Evolutionary conservation across 2,113 vertebrate genomes (phyloP).

Genomic region (Nerophis ophidion): DNA sequence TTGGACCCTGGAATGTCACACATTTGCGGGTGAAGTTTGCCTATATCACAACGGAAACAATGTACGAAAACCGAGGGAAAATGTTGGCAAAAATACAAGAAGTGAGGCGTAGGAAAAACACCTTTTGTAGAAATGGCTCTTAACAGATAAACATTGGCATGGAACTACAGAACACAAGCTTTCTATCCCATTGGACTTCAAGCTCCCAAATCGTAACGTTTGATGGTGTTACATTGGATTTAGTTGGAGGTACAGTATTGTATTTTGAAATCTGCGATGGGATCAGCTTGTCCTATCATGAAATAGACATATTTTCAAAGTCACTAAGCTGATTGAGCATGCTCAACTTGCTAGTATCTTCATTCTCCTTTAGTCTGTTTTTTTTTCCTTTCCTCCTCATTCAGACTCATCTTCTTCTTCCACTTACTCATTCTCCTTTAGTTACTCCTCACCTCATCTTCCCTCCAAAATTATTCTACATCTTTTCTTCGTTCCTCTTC

Average conservation of each 20-base stretch:
- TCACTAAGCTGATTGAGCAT: neutral
- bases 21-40: no score
- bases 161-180: no score
- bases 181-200: neutral
- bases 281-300: slow-evolving; percentile 1
- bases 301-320: neutral
- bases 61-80: no score
- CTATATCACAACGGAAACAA: no score
- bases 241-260: neutral
- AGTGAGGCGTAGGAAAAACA: no score
- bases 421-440: neutral
- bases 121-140: no score
- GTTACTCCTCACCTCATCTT: neutral
- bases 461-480: neutral
- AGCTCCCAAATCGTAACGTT: neutral
- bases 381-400: neutral
- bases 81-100: no score
- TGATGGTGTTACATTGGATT: neutral
- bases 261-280: neutral
- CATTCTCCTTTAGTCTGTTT: neutral
- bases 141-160: no score
- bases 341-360: neutral
- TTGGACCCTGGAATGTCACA: no score
- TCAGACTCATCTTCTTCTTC: slow-evolving; percentile 3
- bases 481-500: neutral